Evolutionary conservation across 2,888 invertebrate genomes (phyloP).

Genomic region (Enchytraeus crypticus): DNA sequence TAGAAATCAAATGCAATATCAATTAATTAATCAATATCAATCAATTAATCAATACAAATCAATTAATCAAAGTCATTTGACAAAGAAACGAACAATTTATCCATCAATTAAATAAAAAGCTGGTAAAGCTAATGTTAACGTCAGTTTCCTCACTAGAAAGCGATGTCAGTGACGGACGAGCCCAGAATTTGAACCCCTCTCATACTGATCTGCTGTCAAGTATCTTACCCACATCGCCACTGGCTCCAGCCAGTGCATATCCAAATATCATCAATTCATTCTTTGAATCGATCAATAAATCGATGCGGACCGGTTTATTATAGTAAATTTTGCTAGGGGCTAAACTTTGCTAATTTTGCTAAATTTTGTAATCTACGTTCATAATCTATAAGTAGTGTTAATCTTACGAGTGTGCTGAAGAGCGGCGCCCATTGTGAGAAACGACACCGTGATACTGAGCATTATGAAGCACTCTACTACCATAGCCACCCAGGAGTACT

Average conservation of each 20-base stretch:
- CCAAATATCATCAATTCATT: no score
- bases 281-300: not conserved
- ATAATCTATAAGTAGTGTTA: not conserved
- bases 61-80: not conserved
- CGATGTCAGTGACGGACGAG: no score
- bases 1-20: not conserved
- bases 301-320: not conserved
- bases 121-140: no score
- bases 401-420: constrained; percentile 44
- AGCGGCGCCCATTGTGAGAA: constrained; percentile 42
- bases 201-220: no score
- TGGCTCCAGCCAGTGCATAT: no score
- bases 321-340: not conserved
- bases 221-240: no score
- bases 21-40: not conserved
- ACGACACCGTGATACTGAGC: constrained; percentile 47
- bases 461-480: constrained; percentile 44
- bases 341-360: no score
- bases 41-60: no score
- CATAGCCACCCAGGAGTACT: constrained; percentile 40
- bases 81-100: not conserved
- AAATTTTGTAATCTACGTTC: not conserved
- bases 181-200: no score
- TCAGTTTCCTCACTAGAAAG: no score
- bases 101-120: not conserved